A percentile compares a stretch with the other conserved stretches of the same genome.
phyloP scores from a whole-genome alignment of 92 coral and sea anemone species.

The Pocillopora meandrina region DNA sequence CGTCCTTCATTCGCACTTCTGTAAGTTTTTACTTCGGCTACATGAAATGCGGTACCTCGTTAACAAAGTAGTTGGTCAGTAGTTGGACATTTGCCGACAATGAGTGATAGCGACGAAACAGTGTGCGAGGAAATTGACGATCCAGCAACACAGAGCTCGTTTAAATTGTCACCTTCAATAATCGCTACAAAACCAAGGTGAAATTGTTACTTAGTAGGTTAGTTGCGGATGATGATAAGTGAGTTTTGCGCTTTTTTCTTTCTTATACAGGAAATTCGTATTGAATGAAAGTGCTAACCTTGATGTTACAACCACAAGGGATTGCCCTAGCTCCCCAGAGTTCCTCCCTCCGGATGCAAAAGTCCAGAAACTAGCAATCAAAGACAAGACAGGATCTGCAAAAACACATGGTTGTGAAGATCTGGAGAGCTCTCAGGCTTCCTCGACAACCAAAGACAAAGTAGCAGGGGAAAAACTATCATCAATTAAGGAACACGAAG shows the following conservation, averaged over 20 bases:
- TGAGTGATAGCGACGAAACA: constrained; percentile 68
- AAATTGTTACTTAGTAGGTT: neutral
- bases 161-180: constrained; percentile 49
- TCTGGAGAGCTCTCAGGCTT: neutral
- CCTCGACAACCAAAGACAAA: neutral
- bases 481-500: constrained; percentile 11
- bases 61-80: neutral
- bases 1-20: neutral
- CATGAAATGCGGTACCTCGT: neutral
- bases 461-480: neutral
- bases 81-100: neutral
- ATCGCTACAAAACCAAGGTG: constrained; percentile 28
- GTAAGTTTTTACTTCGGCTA: neutral
- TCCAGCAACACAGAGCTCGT: neutral
- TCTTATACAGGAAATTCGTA: neutral
- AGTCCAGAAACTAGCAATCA: constrained; percentile 22
- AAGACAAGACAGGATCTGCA: neutral
- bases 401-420: neutral
- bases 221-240: neutral
- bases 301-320: neutral
- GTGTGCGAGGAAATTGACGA: constrained; percentile 56
- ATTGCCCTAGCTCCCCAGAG: constrained; percentile 40
- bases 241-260: neutral
- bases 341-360: constrained; percentile 61
- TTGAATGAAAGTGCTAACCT: neutral